These are phyloP conservation scores for Melieria omissa DNA, from an alignment of 2,888 invertebrate species.

Conservation along the genomic window DNA sequence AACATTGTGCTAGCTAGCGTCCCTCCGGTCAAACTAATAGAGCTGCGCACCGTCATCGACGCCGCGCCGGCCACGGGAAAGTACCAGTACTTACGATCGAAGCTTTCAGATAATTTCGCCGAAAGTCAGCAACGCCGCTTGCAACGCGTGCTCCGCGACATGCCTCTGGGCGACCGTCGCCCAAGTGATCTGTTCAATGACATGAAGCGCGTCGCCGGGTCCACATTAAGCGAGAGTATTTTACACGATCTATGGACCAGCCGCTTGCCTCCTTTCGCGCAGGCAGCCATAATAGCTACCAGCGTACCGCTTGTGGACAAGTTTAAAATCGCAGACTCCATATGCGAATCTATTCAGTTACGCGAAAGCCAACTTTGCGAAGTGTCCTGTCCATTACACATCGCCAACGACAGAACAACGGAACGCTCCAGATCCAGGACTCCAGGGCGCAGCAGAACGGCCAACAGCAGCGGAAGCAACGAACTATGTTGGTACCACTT, in stretches of 20 bases:
- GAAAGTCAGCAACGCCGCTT: too few relatives aligned
- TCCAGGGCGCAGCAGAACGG: too few relatives aligned
- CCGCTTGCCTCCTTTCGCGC: neutral
- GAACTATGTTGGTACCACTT: too few relatives aligned
- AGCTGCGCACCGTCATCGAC: conserved; percentile 14
- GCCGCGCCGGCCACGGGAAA: neutral
- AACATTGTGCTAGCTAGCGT: conserved; percentile 18
- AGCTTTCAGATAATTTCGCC: too few relatives aligned
- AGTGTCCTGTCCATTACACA: too few relatives aligned
- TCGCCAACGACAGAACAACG: too few relatives aligned
- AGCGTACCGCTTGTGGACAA: neutral
- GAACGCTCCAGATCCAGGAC: too few relatives aligned
- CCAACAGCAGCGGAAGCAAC: too few relatives aligned
- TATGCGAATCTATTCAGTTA: conserved; percentile 37
- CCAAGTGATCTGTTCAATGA: neutral
- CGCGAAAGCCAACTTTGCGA: conserved; percentile 25
- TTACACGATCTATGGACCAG: neutral
- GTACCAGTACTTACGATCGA: too few relatives aligned
- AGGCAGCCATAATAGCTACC: neutral
- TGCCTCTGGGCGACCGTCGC: neutral
- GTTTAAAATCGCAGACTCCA: conserved; percentile 27
- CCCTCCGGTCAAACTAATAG: conserved; percentile 14
- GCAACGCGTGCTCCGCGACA: neutral
- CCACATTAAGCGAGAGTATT: neutral
- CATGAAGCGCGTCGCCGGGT: conserved; percentile 1